A percentile compares a stretch with the other conserved stretches of the same genome.
Conservation (phyloP, 92 coral and sea anemone genomes). For the Muricea muricata region DNA sequence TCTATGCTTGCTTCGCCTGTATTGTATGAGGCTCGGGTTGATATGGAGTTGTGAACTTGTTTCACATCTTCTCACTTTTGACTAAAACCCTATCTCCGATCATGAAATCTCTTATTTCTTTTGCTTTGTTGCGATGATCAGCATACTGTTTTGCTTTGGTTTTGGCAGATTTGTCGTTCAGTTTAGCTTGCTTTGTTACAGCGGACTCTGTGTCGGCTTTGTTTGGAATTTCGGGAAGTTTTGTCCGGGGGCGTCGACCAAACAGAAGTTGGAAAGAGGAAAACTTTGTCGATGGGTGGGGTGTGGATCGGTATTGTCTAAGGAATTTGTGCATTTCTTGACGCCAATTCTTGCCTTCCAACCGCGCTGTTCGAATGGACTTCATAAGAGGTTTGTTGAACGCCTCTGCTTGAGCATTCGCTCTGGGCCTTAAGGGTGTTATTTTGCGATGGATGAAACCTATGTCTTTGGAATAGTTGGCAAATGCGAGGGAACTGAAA, state of each 20-base stretch:
- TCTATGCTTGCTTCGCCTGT: constrained; percentile 3
- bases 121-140: constrained; percentile 15
- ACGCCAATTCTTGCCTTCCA: not conserved
- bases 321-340: not conserved
- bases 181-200: too few relatives aligned
- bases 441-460: constrained; percentile 11
- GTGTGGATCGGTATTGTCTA: not conserved
- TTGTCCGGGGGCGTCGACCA: constrained; percentile 23
- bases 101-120: constrained; percentile 5
- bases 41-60: not conserved
- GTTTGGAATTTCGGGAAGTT: constrained; percentile 17
- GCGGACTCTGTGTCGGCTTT: not conserved
- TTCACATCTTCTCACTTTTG: constrained; percentile 32
- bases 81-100: constrained; percentile 39
- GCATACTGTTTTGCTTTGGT: constrained; percentile 11
- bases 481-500: not conserved
- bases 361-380: not conserved
- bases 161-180: constrained; percentile 31
- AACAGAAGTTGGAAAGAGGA: constrained; percentile 26
- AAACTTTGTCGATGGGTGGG: constrained; percentile 23
- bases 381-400: not conserved
- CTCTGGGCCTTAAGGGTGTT: constrained; percentile 14
- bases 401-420: constrained; percentile 14
- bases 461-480: not conserved
- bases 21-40: constrained; percentile 19